A percentile compares a stretch with the other conserved stretches of the same genome.
phyloP scores from a whole-genome alignment of 1,140 invertebrate genomes.

The Euura saliciscinereae region DNA sequence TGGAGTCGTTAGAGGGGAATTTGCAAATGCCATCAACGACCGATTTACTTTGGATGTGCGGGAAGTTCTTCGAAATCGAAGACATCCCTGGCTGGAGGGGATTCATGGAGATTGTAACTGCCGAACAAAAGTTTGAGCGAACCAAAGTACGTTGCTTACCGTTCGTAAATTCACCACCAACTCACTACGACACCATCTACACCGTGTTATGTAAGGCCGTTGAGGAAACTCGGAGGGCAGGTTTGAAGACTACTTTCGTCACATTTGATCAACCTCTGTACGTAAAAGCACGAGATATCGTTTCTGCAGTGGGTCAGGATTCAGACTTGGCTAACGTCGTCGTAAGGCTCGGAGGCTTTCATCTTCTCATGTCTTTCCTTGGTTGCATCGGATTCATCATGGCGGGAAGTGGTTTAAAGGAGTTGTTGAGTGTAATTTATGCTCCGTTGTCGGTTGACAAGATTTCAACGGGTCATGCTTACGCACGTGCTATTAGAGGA shows the following conservation, averaged over 20 bases:
- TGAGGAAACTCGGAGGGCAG: conserved; percentile 33
- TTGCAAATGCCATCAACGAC: too few relatives aligned
- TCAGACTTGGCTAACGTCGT: conserved; percentile 22
- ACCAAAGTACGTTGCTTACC: conserved; percentile 47
- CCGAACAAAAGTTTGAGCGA: conserved; percentile 28
- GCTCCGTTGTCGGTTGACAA: conserved; percentile 28
- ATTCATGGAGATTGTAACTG: conserved; percentile 35
- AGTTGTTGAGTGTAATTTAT: conserved; percentile 4
- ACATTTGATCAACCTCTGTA: conserved; percentile 52
- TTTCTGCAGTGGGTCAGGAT: conserved; percentile 35
- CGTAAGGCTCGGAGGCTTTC: conserved; percentile 30
- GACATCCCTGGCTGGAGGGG: conserved; percentile 34
- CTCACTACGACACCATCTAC: conserved; percentile 41
- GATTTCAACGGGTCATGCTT: conserved; percentile 31
- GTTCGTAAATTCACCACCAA: conserved; percentile 48
- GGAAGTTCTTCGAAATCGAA: background rate
- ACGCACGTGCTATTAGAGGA: conserved; percentile 41
- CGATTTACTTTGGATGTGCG: conserved; percentile 2
- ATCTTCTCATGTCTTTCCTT: conserved; percentile 30
- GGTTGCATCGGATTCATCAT: conserved; percentile 31
- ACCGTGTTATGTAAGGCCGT: conserved; percentile 46
- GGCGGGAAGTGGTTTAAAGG: conserved; percentile 21
- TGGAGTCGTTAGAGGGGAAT: too few relatives aligned
- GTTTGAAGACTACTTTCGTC: conserved; percentile 22
- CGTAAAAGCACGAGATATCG: conserved; percentile 52